These are phyloP conservation scores for Alaudala cheleensis DNA, from an alignment of 2,113 vertebrate species.

Conservation along the genomic window DNA sequence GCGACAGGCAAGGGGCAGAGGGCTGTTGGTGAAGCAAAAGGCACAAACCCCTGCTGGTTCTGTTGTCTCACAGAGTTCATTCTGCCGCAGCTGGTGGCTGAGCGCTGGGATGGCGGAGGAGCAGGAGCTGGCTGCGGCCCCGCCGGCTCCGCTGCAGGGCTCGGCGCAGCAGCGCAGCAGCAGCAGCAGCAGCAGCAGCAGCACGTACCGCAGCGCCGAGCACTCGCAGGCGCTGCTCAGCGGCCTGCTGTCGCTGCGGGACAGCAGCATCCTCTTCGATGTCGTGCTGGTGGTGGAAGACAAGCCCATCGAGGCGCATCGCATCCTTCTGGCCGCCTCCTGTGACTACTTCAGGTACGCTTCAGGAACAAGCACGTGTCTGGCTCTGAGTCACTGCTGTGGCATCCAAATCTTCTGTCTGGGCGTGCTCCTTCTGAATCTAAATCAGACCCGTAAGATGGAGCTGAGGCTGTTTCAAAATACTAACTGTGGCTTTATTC, in stretches of 20 bases:
- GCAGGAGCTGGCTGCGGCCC: slow-evolving; percentile 65
- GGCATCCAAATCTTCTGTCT: not conserved
- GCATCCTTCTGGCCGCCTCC: slow-evolving; percentile 92
- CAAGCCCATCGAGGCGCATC: slow-evolving; percentile 88
- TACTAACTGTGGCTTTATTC: not conserved
- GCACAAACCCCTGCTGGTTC: slow-evolving; percentile 16
- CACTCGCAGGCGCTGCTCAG: slow-evolving; percentile 88
- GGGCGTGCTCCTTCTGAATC: not conserved
- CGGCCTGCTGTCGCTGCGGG: slow-evolving; percentile 85
- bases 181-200: slow-evolving; percentile 81
- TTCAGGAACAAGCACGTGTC: not conserved
- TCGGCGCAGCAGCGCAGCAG: slow-evolving; percentile 69
- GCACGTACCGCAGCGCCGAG: slow-evolving; percentile 82
- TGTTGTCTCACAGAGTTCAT: slow-evolving; percentile 49
- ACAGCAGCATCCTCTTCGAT: slow-evolving; percentile 88
- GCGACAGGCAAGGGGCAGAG: not conserved
- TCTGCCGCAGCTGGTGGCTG: slow-evolving; percentile 38
- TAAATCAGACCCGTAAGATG: not conserved
- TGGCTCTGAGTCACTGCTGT: not conserved
- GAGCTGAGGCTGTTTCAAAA: not conserved
- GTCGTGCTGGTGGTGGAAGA: slow-evolving; percentile 92
- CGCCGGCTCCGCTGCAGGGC: slow-evolving; percentile 53
- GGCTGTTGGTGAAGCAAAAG: not conserved
- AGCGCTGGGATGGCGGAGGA: slow-evolving; percentile 82
- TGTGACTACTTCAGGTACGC: slow-evolving; percentile 95